These are phyloP conservation scores for Xestobium rufovillosum DNA, from an alignment of 2,888 invertebrate genomes.

Conservation along the genomic window DNA sequence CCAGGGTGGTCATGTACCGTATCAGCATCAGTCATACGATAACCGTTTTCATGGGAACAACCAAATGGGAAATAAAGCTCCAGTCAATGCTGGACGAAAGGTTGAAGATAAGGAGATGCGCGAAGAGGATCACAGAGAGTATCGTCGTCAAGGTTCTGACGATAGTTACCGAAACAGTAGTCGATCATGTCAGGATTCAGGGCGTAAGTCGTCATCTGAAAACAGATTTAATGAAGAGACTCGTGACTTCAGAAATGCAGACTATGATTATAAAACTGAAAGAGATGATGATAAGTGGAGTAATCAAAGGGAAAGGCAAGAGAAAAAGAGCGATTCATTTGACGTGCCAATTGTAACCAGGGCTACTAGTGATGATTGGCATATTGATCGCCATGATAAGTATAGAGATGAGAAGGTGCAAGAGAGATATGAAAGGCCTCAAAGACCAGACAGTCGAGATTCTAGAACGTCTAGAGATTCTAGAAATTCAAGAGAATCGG, in stretches of 20 bases:
- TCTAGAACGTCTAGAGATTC: constrained; percentile 50
- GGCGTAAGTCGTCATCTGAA: constrained; percentile 29
- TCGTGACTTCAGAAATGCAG: constrained; percentile 31
- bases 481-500: constrained; percentile 42
- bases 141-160: constrained; percentile 35
- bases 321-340: constrained; percentile 22
- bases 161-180: constrained; percentile 33
- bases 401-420: constrained; percentile 29
- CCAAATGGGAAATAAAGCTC: constrained; percentile 18
- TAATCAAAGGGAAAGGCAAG: constrained; percentile 27
- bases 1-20: constrained; percentile 9
- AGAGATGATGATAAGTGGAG: constrained; percentile 35
- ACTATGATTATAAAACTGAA: constrained; percentile 29
- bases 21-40: constrained; percentile 27
- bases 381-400: constrained; percentile 29
- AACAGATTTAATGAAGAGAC: constrained; percentile 40
- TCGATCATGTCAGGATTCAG: constrained; percentile 30
- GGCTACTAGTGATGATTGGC: constrained; percentile 31
- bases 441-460: constrained; percentile 53
- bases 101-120: constrained; percentile 28
- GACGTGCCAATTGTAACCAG: too few relatives aligned
- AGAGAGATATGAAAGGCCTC: constrained; percentile 44
- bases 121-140: constrained; percentile 36
- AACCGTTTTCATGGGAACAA: constrained; percentile 27
- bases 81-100: constrained; percentile 19